Conservation (phyloP, 2,888 invertebrate genomes). For the Drosophila tanythrix region DNA sequence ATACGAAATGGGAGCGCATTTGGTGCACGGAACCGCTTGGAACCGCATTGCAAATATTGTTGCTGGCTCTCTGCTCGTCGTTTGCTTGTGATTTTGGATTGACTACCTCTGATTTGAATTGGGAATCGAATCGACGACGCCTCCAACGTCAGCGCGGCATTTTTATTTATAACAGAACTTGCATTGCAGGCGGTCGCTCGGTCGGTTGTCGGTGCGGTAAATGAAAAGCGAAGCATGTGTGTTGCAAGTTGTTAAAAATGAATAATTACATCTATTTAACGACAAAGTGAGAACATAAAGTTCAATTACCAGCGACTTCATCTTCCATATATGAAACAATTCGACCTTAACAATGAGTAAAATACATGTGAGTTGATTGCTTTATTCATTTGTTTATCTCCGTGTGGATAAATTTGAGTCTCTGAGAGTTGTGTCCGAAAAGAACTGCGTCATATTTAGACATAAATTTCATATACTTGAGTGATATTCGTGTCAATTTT, state of each 20-base stretch:
- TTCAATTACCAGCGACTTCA: constrained; percentile 32
- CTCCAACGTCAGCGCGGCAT: constrained; percentile 38
- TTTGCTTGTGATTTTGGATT: constrained; percentile 63
- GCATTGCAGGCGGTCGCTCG: constrained; percentile 75
- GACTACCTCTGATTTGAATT: constrained; percentile 61
- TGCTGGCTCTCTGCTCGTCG: constrained; percentile 33
- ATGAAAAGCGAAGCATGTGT: constrained; percentile 36
- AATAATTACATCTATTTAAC: constrained; percentile 32
- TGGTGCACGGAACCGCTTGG: constrained; percentile 83
- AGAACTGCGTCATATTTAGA: constrained; percentile 5
- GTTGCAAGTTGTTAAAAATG: constrained; percentile 43
- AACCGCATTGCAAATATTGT: constrained; percentile 75
- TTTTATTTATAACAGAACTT: constrained; percentile 82
- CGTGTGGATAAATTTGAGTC: background rate
- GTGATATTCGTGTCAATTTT: constrained; percentile 61
- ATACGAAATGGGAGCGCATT: constrained; percentile 73
- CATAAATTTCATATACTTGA: constrained; percentile 24
- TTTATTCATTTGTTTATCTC: background rate
- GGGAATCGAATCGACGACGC: constrained; percentile 52
- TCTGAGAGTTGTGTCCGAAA: background rate
- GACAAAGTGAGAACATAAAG: constrained; percentile 47
- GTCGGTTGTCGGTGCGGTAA: constrained; percentile 32
- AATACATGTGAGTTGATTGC: constrained; percentile 75
- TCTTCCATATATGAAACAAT: constrained; percentile 22
- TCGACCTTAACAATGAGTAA: constrained; percentile 68